Conservation (phyloP, 1,140 invertebrate species). For the silkworm (Bombyx mori) region ASM3026992v2 NC_085131.1:1636001-1636500, state of each 20-base stretch:
- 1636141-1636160: conserved; percentile 47
- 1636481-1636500: no score
- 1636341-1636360: no score
- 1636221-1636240: conserved; percentile 33
- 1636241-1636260: neutral
- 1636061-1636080: conserved; percentile 59
- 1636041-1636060: conserved; percentile 63
- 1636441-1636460: no score
- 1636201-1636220: conserved; percentile 63
- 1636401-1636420: no score
- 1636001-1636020: conserved; percentile 60
- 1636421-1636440: no score
- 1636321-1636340: no score
- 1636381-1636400: no score
- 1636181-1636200: conserved; percentile 53
- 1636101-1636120: conserved; percentile 51
- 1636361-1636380: no score
- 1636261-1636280: no score
- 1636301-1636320: no score
- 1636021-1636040: conserved; percentile 70
- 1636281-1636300: no score
- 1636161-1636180: conserved; percentile 66
- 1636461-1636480: no score
- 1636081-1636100: conserved; percentile 43
- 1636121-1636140: conserved; percentile 42